Conservation (phyloP, 2,888 invertebrate species). For the Lochmaea capreae region DNA sequence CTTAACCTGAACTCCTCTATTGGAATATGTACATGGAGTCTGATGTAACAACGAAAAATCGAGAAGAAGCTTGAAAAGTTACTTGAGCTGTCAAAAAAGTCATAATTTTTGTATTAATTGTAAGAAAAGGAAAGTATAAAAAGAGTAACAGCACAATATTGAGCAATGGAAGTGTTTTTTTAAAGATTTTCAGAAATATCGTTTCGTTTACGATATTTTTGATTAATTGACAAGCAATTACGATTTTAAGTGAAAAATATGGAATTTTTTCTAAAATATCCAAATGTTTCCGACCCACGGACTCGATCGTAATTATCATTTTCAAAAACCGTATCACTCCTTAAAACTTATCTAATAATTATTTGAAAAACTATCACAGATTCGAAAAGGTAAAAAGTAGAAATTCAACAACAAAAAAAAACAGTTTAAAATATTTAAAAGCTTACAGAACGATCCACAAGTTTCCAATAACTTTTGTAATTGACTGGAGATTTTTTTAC, state of each 20-base stretch:
- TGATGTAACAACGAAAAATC: no score
- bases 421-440: not conserved
- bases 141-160: no score
- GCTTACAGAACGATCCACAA: not conserved
- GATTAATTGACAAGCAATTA: no score
- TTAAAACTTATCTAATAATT: conserved; percentile 31
- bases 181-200: no score
- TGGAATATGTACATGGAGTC: no score
- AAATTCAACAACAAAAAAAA: not conserved
- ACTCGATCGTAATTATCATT: not conserved
- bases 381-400: conserved; percentile 40
- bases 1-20: no score
- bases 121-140: no score
- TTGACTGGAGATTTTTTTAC: conserved; percentile 1
- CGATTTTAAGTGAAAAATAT: not conserved
- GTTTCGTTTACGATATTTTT: no score
- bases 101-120: no score
- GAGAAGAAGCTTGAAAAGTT: no score
- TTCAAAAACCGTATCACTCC: conserved; percentile 19
- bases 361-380: conserved; percentile 46
- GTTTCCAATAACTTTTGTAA: not conserved
- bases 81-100: no score
- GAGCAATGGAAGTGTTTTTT: no score
- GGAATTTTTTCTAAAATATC: not conserved
- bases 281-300: conserved; percentile 14